phyloP scores from a whole-genome alignment of 2,797 vertebrate genomes.

The Streptopelia turtur region DNA sequence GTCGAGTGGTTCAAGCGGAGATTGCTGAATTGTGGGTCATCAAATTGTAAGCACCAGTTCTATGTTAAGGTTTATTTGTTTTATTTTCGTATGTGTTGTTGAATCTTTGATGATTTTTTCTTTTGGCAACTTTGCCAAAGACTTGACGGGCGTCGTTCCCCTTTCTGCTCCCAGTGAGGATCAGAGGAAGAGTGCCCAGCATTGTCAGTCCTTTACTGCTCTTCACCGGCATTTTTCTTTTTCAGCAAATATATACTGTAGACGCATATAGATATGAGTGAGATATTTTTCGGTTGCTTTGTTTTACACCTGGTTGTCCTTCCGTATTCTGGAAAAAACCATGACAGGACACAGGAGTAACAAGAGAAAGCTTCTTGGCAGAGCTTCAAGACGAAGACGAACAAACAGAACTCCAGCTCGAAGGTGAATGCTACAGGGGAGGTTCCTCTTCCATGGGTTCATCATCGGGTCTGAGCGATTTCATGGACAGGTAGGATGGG shows the following conservation, averaged over 20 bases:
- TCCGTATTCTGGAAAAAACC: conserved; percentile 63
- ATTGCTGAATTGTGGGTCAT: conserved; percentile 73
- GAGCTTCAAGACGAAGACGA: conserved; percentile 84
- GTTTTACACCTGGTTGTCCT: conserved; percentile 69
- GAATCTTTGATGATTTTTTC: conserved; percentile 58
- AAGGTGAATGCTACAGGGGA: conserved; percentile 86
- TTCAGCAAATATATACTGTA: conserved; percentile 46
- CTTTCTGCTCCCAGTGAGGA: conserved; percentile 25
- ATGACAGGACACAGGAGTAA: conserved; percentile 74
- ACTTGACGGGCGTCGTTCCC: conserved; percentile 30
- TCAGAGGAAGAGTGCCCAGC: conserved; percentile 55
- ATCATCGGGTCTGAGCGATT: conserved; percentile 84
- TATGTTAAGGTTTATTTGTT: conserved; percentile 59
- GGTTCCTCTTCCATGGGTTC: conserved; percentile 98
- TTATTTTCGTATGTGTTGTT: conserved; percentile 24
- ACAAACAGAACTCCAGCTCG: conserved; percentile 74
- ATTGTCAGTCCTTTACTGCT: conserved; percentile 43
- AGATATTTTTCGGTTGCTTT: conserved; percentile 57
- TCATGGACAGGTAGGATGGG: neutral
- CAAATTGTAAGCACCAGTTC: conserved; percentile 81
- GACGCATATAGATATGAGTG: conserved; percentile 38
- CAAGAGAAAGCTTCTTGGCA: conserved; percentile 79
- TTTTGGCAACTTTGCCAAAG: conserved; percentile 50
- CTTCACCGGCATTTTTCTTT: conserved; percentile 48
- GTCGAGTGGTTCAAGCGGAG: conserved; percentile 76